Evolutionary conservation across 2,797 vertebrate genomes (phyloP).

Genomic region (Ctenochaetus hawaiiensis): DNA sequence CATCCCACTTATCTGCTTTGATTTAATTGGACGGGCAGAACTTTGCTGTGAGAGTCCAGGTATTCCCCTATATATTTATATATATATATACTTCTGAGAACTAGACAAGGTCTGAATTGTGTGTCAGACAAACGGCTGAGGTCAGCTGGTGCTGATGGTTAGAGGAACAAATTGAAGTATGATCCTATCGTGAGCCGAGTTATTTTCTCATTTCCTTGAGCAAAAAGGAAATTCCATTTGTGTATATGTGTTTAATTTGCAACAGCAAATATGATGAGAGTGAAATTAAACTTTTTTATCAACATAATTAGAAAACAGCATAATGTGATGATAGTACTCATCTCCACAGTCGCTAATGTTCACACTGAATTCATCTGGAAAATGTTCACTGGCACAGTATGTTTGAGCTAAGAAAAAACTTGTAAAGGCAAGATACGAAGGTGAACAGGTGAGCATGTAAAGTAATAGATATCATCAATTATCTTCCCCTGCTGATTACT

Average conservation of each 20-base stretch:
- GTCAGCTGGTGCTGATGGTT: constrained; percentile 18
- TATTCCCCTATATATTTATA: constrained; percentile 12
- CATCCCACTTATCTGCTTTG: constrained; percentile 43
- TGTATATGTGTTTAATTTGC: background rate
- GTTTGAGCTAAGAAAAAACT: too few species aligned
- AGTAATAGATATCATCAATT: too few species aligned
- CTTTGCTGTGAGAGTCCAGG: constrained; percentile 12
- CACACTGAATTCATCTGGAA: background rate
- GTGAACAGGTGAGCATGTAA: too few species aligned
- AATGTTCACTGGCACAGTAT: background rate
- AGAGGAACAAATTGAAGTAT: constrained; percentile 24
- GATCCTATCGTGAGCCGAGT: background rate
- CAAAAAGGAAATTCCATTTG: constrained; percentile 6
- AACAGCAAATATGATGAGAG: background rate
- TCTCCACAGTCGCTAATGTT: constrained; percentile 1
- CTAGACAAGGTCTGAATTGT: background rate
- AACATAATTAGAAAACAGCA: background rate
- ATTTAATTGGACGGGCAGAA: constrained; percentile 42
- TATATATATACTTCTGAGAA: background rate
- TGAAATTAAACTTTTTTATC: background rate
- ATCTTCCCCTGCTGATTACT: too few species aligned
- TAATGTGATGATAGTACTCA: background rate
- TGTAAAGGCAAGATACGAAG: too few species aligned
- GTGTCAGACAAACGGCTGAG: constrained; percentile 9
- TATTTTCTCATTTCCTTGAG: background rate